phyloP scores from a whole-genome alignment of 2,113 vertebrate species.

The Noctilio leporinus region DNA sequence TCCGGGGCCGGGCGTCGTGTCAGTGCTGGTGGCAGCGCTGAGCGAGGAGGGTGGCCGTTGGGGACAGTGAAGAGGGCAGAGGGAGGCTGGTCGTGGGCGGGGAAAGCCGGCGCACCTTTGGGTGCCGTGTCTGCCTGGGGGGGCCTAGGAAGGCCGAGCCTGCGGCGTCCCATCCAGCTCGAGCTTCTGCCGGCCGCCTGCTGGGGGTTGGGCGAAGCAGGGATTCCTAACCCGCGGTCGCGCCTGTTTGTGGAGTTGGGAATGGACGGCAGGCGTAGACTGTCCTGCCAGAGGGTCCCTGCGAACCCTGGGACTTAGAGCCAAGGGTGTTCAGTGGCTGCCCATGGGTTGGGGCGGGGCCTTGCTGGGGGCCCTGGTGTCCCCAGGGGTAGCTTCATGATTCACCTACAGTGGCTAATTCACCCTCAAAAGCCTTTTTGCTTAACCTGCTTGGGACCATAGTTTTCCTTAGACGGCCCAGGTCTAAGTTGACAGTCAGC shows the following conservation, averaged over 20 bases:
- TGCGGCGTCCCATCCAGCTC: accelerated
- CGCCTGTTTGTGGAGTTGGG: neutral
- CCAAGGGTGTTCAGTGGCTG: neutral
- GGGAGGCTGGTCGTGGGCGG: neutral
- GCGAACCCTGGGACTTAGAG: neutral
- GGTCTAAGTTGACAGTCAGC: neutral
- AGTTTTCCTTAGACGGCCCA: neutral
- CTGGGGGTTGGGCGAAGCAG: no score
- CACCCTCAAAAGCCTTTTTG: neutral
- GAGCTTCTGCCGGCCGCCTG: no score
- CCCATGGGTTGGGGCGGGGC: neutral
- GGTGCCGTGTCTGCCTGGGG: neutral
- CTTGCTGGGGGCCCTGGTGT: neutral
- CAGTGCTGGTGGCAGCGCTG: no score
- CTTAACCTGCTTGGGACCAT: neutral
- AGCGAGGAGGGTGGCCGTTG: neutral
- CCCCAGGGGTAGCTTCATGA: accelerated
- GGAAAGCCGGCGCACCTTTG: neutral
- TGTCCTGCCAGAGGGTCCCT: neutral
- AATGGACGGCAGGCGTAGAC: neutral
- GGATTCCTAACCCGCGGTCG: no score
- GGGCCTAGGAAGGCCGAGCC: neutral
- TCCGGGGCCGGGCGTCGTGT: no score
- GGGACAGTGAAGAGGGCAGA: neutral
- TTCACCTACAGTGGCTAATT: neutral